Conservation (phyloP, 2,797 vertebrate genomes). For the Tragelaphus eurycerus region DNA sequence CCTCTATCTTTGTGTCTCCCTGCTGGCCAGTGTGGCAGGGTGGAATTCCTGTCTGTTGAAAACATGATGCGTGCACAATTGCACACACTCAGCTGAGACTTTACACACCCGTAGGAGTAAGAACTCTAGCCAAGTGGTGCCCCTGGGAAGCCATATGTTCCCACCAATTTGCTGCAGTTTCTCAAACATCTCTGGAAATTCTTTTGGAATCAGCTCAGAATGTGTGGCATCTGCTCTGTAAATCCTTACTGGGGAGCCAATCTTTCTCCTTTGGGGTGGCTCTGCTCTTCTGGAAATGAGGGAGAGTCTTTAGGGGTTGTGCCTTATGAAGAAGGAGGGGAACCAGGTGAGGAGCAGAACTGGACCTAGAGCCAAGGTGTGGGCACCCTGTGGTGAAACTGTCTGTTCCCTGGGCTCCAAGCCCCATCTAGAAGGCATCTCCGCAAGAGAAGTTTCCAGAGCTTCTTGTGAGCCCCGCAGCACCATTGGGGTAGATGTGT, state of each 20-base stretch:
- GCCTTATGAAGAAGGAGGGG: background rate
- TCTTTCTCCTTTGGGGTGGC: background rate
- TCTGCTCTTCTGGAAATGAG: background rate
- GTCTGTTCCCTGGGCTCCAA: background rate
- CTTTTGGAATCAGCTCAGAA: constrained; percentile 7
- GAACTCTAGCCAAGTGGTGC: background rate
- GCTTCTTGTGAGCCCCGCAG: background rate
- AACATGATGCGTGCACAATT: background rate
- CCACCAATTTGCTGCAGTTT: background rate
- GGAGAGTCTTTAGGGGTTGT: background rate
- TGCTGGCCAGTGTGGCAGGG: background rate
- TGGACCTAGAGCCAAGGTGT: background rate
- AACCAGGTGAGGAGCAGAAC: background rate
- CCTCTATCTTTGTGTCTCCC: background rate
- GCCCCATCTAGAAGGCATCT: background rate
- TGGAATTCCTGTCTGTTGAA: background rate
- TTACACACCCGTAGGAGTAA: constrained; percentile 24
- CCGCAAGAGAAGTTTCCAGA: background rate
- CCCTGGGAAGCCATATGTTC: background rate
- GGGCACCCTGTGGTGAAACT: background rate
- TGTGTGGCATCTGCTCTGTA: background rate
- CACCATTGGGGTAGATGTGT: background rate
- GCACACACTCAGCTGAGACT: background rate
- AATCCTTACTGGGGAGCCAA: background rate
- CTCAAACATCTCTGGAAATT: constrained; percentile 25